Conservation (phyloP, 1,140 invertebrate genomes). For the Melitaea cinxia region DNA sequence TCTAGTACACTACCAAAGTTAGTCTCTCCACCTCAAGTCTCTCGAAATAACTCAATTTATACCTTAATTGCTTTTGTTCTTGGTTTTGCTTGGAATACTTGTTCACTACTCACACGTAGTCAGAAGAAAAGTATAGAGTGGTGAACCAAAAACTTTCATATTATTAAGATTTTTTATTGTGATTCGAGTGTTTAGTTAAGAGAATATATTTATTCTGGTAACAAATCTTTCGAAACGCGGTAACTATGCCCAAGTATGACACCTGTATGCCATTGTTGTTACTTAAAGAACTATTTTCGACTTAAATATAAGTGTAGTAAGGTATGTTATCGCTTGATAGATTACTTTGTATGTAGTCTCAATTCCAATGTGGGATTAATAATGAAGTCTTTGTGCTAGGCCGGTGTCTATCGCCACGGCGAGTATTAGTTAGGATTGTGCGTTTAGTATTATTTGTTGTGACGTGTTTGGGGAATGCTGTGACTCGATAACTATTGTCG, state of each 20-base stretch:
- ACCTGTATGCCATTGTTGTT: slow-evolving; percentile 40
- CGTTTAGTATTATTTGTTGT: slow-evolving; percentile 34
- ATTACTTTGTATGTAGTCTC: slow-evolving; percentile 27
- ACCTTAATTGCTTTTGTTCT: no score
- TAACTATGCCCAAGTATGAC: slow-evolving; percentile 38
- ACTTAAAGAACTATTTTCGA: slow-evolving; percentile 13
- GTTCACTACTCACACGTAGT: no score
- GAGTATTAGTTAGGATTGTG: slow-evolving; percentile 32
- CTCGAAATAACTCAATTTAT: no score
- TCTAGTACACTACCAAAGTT: no score
- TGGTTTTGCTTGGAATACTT: no score
- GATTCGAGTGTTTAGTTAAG: neutral
- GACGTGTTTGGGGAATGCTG: slow-evolving; percentile 36
- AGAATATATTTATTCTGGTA: neutral
- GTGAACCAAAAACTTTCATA: neutral
- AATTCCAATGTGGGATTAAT: slow-evolving; percentile 36
- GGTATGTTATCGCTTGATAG: slow-evolving; percentile 7
- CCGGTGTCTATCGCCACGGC: slow-evolving; percentile 32
- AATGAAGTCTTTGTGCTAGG: slow-evolving; percentile 37
- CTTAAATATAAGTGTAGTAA: slow-evolving; percentile 21
- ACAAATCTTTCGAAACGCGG: neutral
- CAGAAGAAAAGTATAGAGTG: no score
- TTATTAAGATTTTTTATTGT: neutral
- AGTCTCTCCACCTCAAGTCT: no score
- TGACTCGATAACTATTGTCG: slow-evolving; percentile 33